A percentile compares a stretch with the other conserved stretches of the same genome.
These are phyloP conservation scores for Aspidoscelis tigris DNA, from an alignment of 2,113 vertebrate genomes.

Conservation along the genomic window DNA sequence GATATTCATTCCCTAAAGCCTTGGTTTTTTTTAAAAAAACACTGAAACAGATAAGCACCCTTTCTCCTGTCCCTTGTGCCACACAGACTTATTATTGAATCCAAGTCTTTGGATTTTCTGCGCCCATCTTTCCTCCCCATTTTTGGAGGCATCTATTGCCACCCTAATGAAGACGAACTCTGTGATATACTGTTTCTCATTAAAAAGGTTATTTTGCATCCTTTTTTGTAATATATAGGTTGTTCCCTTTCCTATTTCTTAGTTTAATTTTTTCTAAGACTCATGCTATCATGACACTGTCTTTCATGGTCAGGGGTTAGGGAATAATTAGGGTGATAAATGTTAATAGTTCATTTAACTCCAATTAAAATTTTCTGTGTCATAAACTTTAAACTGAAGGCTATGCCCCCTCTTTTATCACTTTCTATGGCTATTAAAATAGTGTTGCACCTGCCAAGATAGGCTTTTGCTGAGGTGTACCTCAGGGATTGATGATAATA, in stretches of 20 bases:
- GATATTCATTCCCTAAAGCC: too few relatives aligned
- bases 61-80: too few relatives aligned
- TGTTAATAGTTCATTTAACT: constrained; percentile 61
- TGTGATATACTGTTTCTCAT: too few relatives aligned
- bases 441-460: constrained; percentile 40
- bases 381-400: constrained; percentile 62
- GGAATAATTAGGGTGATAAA: constrained; percentile 60
- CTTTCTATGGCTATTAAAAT: constrained; percentile 33
- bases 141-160: too few relatives aligned
- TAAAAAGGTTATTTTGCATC: background rate
- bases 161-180: too few relatives aligned
- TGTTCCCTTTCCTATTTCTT: constrained; percentile 17
- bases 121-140: too few relatives aligned
- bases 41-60: too few relatives aligned
- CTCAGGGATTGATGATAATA: constrained; percentile 32
- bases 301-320: constrained; percentile 50
- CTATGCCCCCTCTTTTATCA: constrained; percentile 49
- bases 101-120: too few relatives aligned
- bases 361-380: constrained; percentile 59
- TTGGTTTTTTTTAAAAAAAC: too few relatives aligned
- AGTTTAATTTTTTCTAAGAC: background rate
- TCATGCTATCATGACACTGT: constrained; percentile 42
- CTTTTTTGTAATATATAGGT: constrained; percentile 14
- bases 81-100: too few relatives aligned
- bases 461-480: constrained; percentile 26